phyloP scores from a whole-genome alignment of 2,888 invertebrate species.

The Lasioglossum morio region DNA sequence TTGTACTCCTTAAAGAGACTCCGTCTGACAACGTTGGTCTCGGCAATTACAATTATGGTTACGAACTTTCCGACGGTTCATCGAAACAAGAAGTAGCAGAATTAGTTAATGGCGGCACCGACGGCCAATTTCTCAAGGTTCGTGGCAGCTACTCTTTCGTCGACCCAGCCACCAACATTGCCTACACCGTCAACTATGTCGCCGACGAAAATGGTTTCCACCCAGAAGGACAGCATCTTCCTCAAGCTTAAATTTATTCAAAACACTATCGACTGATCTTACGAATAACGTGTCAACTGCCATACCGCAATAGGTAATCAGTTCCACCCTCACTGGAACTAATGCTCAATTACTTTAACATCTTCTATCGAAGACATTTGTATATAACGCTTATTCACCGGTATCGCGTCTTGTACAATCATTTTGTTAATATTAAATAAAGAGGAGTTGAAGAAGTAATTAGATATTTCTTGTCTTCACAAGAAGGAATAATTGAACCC shows the following conservation, averaged over 20 bases:
- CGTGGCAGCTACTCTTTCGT: conserved; percentile 74
- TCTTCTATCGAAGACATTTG: not conserved
- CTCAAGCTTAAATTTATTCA: not conserved
- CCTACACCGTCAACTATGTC: conserved; percentile 70
- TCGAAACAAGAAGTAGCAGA: conserved; percentile 72
- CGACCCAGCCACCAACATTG: conserved; percentile 70
- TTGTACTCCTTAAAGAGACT: conserved; percentile 70
- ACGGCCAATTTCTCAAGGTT: conserved; percentile 48
- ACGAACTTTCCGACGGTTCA: conserved; percentile 74
- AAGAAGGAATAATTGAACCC: not conserved
- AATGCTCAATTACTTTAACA: not conserved
- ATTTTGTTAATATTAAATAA: conserved; percentile 31
- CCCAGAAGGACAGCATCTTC: conserved; percentile 34
- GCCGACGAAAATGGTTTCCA: conserved; percentile 55
- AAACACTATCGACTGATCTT: not conserved
- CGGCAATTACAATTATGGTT: conserved; percentile 72
- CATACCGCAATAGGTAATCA: not conserved
- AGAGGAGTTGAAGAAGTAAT: not conserved
- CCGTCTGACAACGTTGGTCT: conserved; percentile 76
- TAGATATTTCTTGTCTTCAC: not conserved
- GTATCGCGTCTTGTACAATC: conserved; percentile 18
- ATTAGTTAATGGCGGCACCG: conserved; percentile 47
- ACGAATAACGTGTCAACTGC: not conserved
- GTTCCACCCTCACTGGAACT: not conserved
- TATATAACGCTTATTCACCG: not conserved